These are phyloP conservation scores for Chalcosyrphus nemorum DNA, from an alignment of 2,888 invertebrate species.

Conservation along the genomic window DNA sequence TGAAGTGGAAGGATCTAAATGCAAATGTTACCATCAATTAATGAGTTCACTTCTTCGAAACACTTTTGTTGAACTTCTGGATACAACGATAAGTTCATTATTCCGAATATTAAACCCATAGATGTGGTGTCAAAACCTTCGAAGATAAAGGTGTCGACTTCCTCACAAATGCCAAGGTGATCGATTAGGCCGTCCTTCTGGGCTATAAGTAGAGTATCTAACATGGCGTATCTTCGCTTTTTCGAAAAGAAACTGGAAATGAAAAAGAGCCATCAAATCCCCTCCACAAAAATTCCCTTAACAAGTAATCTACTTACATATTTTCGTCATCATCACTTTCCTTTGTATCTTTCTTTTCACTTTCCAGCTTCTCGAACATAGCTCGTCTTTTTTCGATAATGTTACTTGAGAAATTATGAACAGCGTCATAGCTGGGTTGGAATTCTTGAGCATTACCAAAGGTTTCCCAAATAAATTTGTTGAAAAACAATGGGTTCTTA, in stretches of 20 bases:
- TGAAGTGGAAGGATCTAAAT: no score
- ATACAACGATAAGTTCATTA: slow-evolving; percentile 77
- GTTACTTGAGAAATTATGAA: no score
- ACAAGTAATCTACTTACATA: slow-evolving; percentile 52
- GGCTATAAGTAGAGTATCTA: slow-evolving; percentile 76
- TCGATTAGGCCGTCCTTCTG: slow-evolving; percentile 77
- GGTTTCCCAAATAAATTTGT: no score
- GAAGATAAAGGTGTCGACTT: slow-evolving; percentile 88
- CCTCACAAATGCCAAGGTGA: slow-evolving; percentile 84
- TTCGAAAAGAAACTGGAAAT: slow-evolving; percentile 73
- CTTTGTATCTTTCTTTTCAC: no score
- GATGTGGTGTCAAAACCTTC: slow-evolving; percentile 77
- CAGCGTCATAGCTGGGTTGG: no score
- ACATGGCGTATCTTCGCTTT: slow-evolving; percentile 77
- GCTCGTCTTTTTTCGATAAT: no score
- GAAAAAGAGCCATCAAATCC: no score
- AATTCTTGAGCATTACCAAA: no score
- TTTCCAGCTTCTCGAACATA: no score
- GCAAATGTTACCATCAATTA: slow-evolving; percentile 76
- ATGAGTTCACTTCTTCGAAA: slow-evolving; percentile 75
- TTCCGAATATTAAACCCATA: slow-evolving; percentile 76
- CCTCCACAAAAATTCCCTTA: no score
- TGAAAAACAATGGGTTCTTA: slow-evolving; percentile 84
- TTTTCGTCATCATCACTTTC: no score
- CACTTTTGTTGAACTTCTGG: slow-evolving; percentile 77